These are phyloP conservation scores for Martes martes DNA, from an alignment of 2,113 vertebrate genomes.

Conservation along the genomic window DNA sequence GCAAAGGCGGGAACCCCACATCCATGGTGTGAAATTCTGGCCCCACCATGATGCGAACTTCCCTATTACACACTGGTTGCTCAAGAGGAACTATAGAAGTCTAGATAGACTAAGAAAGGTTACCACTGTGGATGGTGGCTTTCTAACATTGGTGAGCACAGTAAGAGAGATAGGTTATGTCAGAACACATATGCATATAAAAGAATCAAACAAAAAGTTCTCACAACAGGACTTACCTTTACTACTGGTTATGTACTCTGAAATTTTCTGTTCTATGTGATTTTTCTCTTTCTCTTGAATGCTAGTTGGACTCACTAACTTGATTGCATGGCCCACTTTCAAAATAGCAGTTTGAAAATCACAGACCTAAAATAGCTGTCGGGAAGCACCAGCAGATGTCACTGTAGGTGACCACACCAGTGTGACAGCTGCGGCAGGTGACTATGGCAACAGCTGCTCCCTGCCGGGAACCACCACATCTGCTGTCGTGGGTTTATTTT, in stretches of 20 bases:
- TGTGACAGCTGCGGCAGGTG: background rate
- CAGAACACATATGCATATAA: background rate
- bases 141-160: background rate
- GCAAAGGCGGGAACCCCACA: background rate
- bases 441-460: background rate
- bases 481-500: background rate
- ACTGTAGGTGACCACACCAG: background rate
- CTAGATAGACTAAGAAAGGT: background rate
- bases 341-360: background rate
- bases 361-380: background rate
- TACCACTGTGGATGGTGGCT: background rate
- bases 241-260: background rate
- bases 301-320: background rate
- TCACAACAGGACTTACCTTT: background rate
- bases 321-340: background rate
- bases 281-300: background rate
- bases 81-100: background rate
- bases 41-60: background rate
- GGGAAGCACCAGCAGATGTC: slow-evolving; percentile 13
- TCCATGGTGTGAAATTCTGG: background rate
- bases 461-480: background rate
- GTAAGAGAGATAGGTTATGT: background rate
- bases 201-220: background rate
- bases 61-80: background rate
- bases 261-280: background rate